Conservation (phyloP, 2,113 vertebrate genomes). For the Psammodynastes pulverulentus region DNA sequence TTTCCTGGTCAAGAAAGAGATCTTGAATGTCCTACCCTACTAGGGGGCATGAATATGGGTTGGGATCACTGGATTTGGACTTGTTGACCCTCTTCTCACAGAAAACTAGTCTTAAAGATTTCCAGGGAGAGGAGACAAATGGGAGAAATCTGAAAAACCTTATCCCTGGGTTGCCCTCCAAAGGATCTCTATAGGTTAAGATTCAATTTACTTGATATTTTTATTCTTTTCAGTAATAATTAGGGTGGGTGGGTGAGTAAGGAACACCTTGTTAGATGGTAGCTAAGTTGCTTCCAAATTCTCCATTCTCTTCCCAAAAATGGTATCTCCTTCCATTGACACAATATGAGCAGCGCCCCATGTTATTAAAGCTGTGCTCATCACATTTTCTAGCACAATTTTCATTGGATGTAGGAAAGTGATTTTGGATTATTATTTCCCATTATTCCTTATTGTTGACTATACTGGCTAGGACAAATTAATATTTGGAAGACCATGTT, state of each 20-base stretch:
- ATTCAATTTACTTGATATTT: background rate
- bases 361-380: background rate
- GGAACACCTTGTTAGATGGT: background rate
- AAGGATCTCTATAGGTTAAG: background rate
- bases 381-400: background rate
- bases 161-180: background rate
- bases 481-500: background rate
- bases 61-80: background rate
- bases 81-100: background rate
- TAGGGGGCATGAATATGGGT: background rate
- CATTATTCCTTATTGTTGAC: background rate
- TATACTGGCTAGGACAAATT: background rate
- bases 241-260: background rate
- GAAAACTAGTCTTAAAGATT: background rate
- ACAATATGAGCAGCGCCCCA: no score
- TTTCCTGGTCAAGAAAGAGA: background rate
- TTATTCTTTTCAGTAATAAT: background rate
- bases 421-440: background rate
- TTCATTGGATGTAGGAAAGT: background rate
- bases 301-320: background rate
- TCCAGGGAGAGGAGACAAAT: background rate
- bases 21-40: background rate
- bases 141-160: background rate
- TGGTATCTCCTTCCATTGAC: no score
- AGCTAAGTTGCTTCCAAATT: background rate